phyloP scores from a whole-genome alignment of 92 coral and sea anemone species.

The Paragorgia papillata region DNA sequence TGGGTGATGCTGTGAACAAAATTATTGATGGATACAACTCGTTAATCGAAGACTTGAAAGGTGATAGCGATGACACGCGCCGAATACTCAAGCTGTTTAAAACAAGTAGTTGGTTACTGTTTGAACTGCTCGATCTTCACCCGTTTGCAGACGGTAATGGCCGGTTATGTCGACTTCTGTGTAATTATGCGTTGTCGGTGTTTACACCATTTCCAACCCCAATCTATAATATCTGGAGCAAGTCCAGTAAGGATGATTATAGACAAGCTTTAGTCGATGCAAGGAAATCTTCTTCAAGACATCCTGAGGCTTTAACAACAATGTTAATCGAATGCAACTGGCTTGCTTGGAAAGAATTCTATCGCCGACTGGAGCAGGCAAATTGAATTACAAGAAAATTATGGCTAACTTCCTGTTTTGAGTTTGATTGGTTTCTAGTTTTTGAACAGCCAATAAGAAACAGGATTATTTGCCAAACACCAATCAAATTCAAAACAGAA shows the following conservation, averaged over 20 bases:
- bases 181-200: conserved; percentile 68
- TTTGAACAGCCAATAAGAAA: too few relatives aligned
- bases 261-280: conserved; percentile 68
- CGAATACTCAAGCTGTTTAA: conserved; percentile 58
- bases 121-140: conserved; percentile 82
- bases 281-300: conserved; percentile 53
- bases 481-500: too few relatives aligned
- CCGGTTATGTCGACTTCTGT: conserved; percentile 76
- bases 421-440: too few relatives aligned
- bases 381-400: too few relatives aligned
- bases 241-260: conserved; percentile 69
- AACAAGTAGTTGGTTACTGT: conserved; percentile 68
- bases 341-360: conserved; percentile 65
- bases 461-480: too few relatives aligned
- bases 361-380: neutral
- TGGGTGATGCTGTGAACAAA: conserved; percentile 58
- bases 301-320: conserved; percentile 69
- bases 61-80: conserved; percentile 1
- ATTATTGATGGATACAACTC: conserved; percentile 71
- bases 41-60: conserved; percentile 21
- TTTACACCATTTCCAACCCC: conserved; percentile 87
- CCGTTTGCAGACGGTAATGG: conserved; percentile 96
- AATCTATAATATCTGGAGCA: conserved; percentile 79
- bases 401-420: too few relatives aligned
- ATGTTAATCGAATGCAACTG: conserved; percentile 86